Conservation (phyloP, 2,797 vertebrate species). For the Sarcophilus harrisii region DNA sequence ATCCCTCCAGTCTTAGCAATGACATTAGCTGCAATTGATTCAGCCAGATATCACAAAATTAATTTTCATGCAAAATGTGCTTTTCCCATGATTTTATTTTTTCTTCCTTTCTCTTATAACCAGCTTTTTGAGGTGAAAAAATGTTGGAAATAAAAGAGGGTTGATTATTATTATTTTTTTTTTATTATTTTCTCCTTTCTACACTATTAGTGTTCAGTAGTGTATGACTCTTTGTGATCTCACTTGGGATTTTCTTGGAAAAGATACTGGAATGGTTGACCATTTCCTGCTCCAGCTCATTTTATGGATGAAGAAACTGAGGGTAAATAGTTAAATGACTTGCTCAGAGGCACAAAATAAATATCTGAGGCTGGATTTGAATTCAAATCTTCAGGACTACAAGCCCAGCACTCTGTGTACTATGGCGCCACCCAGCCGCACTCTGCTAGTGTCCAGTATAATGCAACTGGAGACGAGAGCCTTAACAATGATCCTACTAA, state of each 20-base stretch:
- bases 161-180: not conserved
- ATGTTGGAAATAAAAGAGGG: not conserved
- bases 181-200: not conserved
- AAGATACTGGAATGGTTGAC: not conserved
- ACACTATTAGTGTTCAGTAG: not conserved
- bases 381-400: too few species aligned
- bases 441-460: not conserved
- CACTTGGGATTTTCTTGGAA: not conserved
- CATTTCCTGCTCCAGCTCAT: not conserved
- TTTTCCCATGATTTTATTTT: not conserved
- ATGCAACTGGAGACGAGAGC: not conserved
- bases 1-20: not conserved
- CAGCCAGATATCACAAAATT: not conserved
- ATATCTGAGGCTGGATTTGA: not conserved
- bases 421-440: too few species aligned
- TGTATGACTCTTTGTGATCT: not conserved
- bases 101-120: slow-evolving; percentile 7
- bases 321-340: not conserved
- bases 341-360: not conserved
- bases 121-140: not conserved
- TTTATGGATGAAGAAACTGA: slow-evolving; percentile 8
- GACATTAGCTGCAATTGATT: not conserved
- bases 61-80: not conserved
- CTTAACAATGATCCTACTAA: not conserved
- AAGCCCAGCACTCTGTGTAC: too few species aligned